Conservation (phyloP, 2,797 vertebrate species). For the Molothrus aeneus region DNA sequence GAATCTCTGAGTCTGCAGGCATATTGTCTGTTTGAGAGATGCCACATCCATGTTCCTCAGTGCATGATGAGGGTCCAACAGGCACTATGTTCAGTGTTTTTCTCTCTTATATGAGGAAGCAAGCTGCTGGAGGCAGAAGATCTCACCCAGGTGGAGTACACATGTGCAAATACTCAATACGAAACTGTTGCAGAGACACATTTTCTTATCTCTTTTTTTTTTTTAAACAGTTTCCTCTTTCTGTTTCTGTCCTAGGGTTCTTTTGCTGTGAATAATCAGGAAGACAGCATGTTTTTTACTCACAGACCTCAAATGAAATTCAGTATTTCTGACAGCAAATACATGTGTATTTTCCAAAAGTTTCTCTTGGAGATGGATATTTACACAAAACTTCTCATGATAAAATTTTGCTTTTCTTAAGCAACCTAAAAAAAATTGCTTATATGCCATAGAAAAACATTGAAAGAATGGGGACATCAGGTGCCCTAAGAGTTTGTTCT, state of each 20-base stretch:
- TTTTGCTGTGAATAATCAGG: background rate
- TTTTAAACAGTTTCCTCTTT: background rate
- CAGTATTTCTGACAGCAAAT: background rate
- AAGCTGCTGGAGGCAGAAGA: background rate
- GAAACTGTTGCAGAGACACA: background rate
- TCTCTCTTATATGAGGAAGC: background rate
- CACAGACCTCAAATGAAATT: background rate
- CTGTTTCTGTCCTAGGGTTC: background rate
- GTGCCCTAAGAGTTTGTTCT: background rate
- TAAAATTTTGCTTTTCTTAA: background rate
- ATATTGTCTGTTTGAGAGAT: accelerated
- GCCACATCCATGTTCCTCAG: background rate
- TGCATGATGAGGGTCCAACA: background rate
- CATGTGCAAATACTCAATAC: background rate
- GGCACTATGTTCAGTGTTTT: background rate
- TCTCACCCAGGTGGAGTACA: background rate
- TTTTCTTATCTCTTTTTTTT: background rate
- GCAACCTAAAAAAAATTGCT: background rate
- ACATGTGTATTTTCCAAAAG: background rate
- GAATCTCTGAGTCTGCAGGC: background rate
- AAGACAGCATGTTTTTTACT: background rate
- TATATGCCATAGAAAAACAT: background rate
- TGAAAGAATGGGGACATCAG: background rate
- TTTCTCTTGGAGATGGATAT: background rate
- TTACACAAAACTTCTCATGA: background rate